phyloP scores from a whole-genome alignment of 2,113 vertebrate genomes.

The Cyprinus carpio region DNA sequence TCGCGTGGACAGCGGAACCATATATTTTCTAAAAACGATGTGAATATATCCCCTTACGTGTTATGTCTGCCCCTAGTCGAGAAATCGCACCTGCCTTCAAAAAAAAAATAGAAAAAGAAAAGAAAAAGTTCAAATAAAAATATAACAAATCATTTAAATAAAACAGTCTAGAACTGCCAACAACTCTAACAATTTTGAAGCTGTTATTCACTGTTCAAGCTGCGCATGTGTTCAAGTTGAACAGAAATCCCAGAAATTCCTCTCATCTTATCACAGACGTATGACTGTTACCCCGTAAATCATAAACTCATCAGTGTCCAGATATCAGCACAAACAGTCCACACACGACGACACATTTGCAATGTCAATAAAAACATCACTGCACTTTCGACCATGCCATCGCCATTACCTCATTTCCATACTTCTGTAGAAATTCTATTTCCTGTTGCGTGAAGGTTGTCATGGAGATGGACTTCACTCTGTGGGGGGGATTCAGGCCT shows the following conservation, averaged over 20 bases:
- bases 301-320: not conserved
- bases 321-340: not conserved
- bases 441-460: conserved; percentile 98
- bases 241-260: not conserved
- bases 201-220: not conserved
- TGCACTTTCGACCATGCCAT: not conserved
- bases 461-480: conserved; percentile 99
- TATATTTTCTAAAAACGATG: too few relatives aligned
- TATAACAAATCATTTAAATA: too few relatives aligned
- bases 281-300: not conserved
- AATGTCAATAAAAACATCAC: not conserved
- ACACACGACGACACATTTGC: not conserved
- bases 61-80: too few relatives aligned
- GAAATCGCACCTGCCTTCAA: not conserved
- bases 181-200: not conserved
- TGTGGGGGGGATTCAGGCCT: conserved; percentile 96
- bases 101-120: too few relatives aligned
- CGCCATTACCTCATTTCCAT: conserved; percentile 92
- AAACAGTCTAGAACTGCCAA: too few relatives aligned
- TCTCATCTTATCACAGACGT: not conserved
- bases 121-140: too few relatives aligned
- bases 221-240: not conserved
- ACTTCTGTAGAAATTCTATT: conserved; percentile 98
- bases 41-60: too few relatives aligned
- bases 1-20: too few relatives aligned